Evolutionary conservation across 1,140 invertebrate species (phyloP), one percentile per base, ranked within the genome.

Genomic region (Asobara japonica): DNA sequence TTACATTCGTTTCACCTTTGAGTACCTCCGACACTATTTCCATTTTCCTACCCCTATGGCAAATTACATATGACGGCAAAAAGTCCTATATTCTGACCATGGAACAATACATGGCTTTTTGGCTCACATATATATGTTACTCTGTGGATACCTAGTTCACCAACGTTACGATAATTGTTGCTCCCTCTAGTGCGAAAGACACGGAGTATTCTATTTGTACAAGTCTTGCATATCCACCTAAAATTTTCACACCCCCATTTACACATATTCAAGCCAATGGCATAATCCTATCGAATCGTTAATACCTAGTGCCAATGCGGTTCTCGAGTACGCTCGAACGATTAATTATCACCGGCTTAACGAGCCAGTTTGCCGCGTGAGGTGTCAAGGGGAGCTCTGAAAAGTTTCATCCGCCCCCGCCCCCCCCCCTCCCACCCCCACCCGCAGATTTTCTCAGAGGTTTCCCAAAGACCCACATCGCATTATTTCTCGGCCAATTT

Each of bases 281-380:
- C 38, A 48, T 67, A 56, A 56, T 56, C 51, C 51, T 27, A 27
- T 56, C 51, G 51, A 56, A 56, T 56, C 51, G 22, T 22, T 56
- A 56, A 56, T 56, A 5, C 51, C 51, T 56, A 5, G 51, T 25
- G 25, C 51, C 13, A 22, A 56, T 27, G 56, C 70, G 25, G 16
- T n/a, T 72, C 70, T 66, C 64, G n/a, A 48, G 65, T 66, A 72
- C 65, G 30, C 22, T 66, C 70, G 60, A 72, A 66, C 70, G 70
- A 72, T 66, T 64, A 72, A 72, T 72, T 72, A 72, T 72, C 64
- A 45, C 48, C 10, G 30, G 41, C 30, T 72, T 72, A 65, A 64
- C 36, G 33, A 62, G 56, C 48, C 18, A 36, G 16, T 33, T n/a
- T 71, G 20, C 3, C 25, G 16, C 25, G 10, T 29, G 36, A 48